phyloP scores from a whole-genome alignment of 2,888 invertebrate genomes.

The Drosophila antonietae region DNA sequence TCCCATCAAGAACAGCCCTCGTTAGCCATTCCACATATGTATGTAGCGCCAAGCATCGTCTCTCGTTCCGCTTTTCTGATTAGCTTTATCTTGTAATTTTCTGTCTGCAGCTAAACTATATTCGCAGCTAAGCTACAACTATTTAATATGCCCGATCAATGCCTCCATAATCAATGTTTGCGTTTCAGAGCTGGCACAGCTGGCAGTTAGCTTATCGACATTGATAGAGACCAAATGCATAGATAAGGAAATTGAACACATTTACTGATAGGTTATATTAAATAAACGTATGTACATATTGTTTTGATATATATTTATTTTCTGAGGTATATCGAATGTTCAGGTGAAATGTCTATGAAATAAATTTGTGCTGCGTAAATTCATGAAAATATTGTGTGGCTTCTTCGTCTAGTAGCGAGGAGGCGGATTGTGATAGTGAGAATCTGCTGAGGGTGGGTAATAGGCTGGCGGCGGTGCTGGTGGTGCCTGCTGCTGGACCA shows the following conservation, averaged over 20 bases:
- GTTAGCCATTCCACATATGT: no score
- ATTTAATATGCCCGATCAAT: not conserved
- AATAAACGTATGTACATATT: constrained; percentile 11
- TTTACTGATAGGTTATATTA: constrained; percentile 9
- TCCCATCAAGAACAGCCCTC: not conserved
- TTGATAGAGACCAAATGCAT: constrained; percentile 2
- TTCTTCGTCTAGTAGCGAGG: constrained; percentile 23
- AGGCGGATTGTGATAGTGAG: constrained; percentile 74
- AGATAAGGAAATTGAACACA: constrained; percentile 33
- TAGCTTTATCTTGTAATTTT: not conserved
- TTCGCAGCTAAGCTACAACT: not conserved
- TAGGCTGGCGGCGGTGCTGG: constrained; percentile 40
- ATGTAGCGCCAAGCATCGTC: no score
- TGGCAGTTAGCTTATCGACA: constrained; percentile 27
- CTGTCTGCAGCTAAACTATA: not conserved
- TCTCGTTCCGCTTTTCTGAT: not conserved
- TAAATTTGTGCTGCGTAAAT: constrained; percentile 38
- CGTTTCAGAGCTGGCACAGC: not conserved
- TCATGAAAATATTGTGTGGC: constrained; percentile 19
- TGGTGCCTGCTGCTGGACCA: constrained; percentile 43
- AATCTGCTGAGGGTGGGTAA: constrained; percentile 45
- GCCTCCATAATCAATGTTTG: not conserved
- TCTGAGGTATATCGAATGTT: constrained; percentile 5
- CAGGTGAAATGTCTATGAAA: constrained; percentile 20
- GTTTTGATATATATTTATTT: not conserved